phyloP scores from a whole-genome alignment of 2,888 invertebrate species.

The Ormia ochracea region DNA sequence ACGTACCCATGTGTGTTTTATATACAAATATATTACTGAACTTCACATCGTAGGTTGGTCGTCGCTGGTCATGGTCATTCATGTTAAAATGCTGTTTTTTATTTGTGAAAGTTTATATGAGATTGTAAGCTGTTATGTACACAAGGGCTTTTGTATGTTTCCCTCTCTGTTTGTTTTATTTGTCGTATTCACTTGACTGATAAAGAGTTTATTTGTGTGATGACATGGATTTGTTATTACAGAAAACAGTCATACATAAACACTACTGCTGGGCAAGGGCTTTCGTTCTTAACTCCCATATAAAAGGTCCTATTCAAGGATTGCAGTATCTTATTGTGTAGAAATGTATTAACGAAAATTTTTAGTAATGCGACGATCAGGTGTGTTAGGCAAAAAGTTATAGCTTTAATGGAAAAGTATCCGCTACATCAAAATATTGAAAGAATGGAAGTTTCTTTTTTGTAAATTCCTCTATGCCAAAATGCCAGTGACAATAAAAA shows the following conservation, averaged over 20 bases:
- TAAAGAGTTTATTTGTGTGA: conserved; percentile 44
- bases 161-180: conserved; percentile 30
- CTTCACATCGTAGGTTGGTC: conserved; percentile 23
- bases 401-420: too few species aligned
- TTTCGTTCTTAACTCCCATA: too few species aligned
- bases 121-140: conserved; percentile 9
- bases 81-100: conserved; percentile 20
- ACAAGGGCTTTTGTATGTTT: conserved; percentile 7
- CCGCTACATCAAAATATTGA: too few species aligned
- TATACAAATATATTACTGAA: conserved; percentile 5
- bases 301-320: too few species aligned
- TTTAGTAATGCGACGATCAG: too few species aligned
- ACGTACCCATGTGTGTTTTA: background rate
- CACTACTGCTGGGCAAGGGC: too few species aligned
- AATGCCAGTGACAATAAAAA: too few species aligned
- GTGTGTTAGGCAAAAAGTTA: too few species aligned
- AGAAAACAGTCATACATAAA: conserved; percentile 8
- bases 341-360: too few species aligned
- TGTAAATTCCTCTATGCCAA: too few species aligned
- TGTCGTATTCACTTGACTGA: conserved; percentile 23
- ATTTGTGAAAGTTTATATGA: background rate
- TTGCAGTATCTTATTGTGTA: too few species aligned
- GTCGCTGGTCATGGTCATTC: conserved; percentile 47
- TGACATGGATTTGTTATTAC: conserved; percentile 48
- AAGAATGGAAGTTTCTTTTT: too few species aligned